Percentiles rank a stretch among this genome's conserved stretches.
Conservation (phyloP, 2,888 invertebrate species). For the Allolobophora icterica region DNA sequence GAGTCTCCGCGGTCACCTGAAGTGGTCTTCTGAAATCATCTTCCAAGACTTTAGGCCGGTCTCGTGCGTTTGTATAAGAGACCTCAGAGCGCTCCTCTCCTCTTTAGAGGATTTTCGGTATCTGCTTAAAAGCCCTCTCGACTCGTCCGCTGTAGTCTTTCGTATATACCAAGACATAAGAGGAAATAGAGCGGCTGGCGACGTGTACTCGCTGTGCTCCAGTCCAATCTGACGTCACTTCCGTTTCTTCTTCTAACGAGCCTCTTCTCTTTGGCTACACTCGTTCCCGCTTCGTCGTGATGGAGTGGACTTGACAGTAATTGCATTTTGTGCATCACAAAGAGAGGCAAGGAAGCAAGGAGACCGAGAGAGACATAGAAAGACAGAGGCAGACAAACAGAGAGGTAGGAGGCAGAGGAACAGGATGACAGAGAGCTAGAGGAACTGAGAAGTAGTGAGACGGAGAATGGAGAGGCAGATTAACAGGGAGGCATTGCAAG, state of each 20-base stretch:
- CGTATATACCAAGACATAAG: not conserved
- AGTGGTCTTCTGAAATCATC: not conserved
- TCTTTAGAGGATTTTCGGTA: not conserved
- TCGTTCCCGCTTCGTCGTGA: not conserved
- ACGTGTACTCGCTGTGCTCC: not conserved
- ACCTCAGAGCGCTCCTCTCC: not conserved
- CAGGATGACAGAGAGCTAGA: not conserved
- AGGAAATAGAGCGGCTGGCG: not conserved
- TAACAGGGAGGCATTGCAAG: no score
- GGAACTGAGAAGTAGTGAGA: not conserved
- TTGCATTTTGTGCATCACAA: slow-evolving; percentile 1
- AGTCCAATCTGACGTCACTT: not conserved
- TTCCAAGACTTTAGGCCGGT: not conserved
- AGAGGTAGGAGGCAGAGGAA: not conserved
- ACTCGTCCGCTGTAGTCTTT: not conserved
- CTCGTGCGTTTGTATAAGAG: not conserved
- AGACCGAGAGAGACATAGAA: not conserved
- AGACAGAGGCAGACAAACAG: not conserved
- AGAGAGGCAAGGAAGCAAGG: not conserved
- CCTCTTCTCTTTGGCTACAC: not conserved
- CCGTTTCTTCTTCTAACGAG: slow-evolving; percentile 2
- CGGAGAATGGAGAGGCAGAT: no score
- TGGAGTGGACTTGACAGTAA: slow-evolving; percentile 17
- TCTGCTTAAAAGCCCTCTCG: not conserved
- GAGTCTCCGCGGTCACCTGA: not conserved